These are phyloP conservation scores for Saccostrea glomerata DNA, from an alignment of 1,140 invertebrate genomes.

Conservation along the genomic window DNA sequence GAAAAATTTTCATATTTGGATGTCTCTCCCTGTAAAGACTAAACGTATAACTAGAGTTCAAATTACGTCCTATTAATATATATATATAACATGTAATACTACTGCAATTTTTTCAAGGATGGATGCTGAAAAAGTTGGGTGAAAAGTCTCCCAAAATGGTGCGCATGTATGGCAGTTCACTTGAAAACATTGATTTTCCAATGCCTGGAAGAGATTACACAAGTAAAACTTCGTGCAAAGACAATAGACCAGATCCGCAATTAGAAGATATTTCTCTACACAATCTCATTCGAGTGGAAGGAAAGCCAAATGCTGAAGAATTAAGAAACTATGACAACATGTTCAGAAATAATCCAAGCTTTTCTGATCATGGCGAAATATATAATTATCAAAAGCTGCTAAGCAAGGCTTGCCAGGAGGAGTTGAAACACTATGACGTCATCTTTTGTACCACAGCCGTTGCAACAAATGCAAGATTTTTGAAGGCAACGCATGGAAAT, in stretches of 20 bases:
- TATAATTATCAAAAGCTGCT: constrained; percentile 53
- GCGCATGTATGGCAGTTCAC: constrained; percentile 65
- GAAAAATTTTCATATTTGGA: too few relatives aligned
- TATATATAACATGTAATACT: too few relatives aligned
- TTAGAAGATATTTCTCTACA: constrained; percentile 64
- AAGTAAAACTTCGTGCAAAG: constrained; percentile 43
- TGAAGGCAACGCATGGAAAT: constrained; percentile 34
- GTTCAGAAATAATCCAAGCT: constrained; percentile 32
- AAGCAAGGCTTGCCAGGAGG: constrained; percentile 49
- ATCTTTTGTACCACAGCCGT: constrained; percentile 62
- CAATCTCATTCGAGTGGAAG: constrained; percentile 63
- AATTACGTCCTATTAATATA: too few relatives aligned
- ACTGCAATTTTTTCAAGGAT: constrained; percentile 50
- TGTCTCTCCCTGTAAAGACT: too few relatives aligned
- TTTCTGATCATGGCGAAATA: constrained; percentile 44
- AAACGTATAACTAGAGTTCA: too few relatives aligned
- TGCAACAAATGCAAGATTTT: constrained; percentile 51
- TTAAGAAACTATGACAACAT: constrained; percentile 59
- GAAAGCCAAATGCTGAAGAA: constrained; percentile 63
- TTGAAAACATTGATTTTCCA: constrained; percentile 62
- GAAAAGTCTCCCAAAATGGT: constrained; percentile 63
- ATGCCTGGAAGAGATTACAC: constrained; percentile 59
- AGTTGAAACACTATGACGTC: constrained; percentile 59
- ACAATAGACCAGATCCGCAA: constrained; percentile 45
- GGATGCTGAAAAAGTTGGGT: constrained; percentile 59